These are phyloP conservation scores for Hirudo medicinalis DNA, from an alignment of 1,140 invertebrate species.

Conservation along the genomic window DNA sequence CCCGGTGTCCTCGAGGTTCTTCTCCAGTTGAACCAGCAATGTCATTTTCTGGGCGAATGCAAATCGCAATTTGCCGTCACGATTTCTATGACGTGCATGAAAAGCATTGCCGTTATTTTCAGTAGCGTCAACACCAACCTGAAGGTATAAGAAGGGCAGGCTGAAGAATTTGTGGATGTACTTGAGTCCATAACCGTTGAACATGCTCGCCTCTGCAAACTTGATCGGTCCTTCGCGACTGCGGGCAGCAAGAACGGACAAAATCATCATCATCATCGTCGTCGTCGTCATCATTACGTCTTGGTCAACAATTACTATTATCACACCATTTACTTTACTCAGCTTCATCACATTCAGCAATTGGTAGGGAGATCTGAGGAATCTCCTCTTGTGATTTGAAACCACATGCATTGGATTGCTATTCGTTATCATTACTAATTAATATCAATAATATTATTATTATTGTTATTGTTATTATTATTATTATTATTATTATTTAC, in stretches of 20 bases:
- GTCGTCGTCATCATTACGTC: too few species aligned
- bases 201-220: slow-evolving; percentile 85
- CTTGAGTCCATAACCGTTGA: slow-evolving; percentile 87
- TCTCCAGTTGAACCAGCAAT: slow-evolving; percentile 69
- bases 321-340: too few species aligned
- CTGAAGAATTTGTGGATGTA: slow-evolving; percentile 91
- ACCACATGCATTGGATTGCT: too few species aligned
- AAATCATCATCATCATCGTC: slow-evolving; percentile 15
- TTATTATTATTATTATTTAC: too few species aligned
- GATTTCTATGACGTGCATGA: neutral
- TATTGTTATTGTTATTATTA: too few species aligned
- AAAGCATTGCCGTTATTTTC: neutral
- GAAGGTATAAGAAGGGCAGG: slow-evolving; percentile 80
- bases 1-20: slow-evolving; percentile 68
- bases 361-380: too few species aligned
- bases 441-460: too few species aligned
- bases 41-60: slow-evolving; percentile 53
- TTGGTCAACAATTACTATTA: too few species aligned
- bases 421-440: too few species aligned
- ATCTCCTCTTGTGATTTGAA: too few species aligned
- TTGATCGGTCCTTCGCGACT: slow-evolving; percentile 52
- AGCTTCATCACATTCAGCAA: too few species aligned
- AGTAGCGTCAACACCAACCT: slow-evolving; percentile 42
- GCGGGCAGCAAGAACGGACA: slow-evolving; percentile 23
- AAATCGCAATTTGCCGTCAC: neutral